phyloP scores from a whole-genome alignment of 2,888 invertebrate genomes.

The Eupithecia subfuscata region DNA sequence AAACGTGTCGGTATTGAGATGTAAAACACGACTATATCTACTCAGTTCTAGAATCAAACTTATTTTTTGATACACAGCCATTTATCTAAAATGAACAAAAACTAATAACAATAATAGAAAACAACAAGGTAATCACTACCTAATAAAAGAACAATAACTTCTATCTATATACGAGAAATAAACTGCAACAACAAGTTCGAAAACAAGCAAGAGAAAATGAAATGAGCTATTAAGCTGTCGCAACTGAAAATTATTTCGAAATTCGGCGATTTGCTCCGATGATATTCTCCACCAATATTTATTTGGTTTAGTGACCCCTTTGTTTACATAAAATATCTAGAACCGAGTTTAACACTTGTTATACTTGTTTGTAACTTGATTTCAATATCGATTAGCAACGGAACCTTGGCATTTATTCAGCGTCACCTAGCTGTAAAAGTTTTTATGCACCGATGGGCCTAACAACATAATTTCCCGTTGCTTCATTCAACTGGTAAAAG shows the following conservation, averaged over 20 bases:
- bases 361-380: neutral
- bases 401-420: constrained; percentile 14
- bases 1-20: constrained; percentile 20
- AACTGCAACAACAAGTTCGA: neutral
- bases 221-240: no score
- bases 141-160: no score
- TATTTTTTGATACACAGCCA: neutral
- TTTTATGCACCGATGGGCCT: constrained; percentile 24
- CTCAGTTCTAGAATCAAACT: neutral
- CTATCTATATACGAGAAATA: neutral
- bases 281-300: neutral
- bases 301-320: neutral
- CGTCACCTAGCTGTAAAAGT: constrained; percentile 11
- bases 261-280: neutral
- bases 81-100: neutral
- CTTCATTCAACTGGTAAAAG: constrained; percentile 18
- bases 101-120: neutral
- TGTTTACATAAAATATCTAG: neutral
- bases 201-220: no score
- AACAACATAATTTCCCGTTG: constrained; percentile 25
- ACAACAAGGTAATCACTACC: neutral
- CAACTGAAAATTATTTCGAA: neutral
- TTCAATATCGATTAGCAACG: constrained; percentile 1
- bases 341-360: neutral
- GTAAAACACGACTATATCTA: neutral